phyloP scores from a whole-genome alignment of 2,888 invertebrate genomes.

The Eremobia ochroleuca region DNA sequence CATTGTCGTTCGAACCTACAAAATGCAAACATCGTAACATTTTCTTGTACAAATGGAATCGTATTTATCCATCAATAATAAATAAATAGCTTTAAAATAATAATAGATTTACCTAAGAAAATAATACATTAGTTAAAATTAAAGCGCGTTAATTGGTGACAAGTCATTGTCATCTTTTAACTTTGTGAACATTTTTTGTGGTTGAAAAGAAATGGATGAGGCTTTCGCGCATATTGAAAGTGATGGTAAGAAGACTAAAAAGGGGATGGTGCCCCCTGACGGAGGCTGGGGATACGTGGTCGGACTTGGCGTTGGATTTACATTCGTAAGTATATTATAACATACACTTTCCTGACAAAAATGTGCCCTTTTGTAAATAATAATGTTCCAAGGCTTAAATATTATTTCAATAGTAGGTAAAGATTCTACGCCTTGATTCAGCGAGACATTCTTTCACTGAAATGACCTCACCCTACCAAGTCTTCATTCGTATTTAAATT shows the following conservation, averaged over 20 bases:
- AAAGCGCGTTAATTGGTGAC: background rate
- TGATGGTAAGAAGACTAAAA: slow-evolving; percentile 67
- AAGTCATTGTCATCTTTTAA: background rate
- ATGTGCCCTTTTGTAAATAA: background rate
- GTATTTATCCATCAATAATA: slow-evolving; percentile 5
- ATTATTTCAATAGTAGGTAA: background rate
- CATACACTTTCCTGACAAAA: background rate
- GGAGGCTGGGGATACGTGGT: slow-evolving; percentile 96
- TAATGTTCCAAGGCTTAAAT: too few species aligned
- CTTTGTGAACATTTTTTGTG: slow-evolving; percentile 30
- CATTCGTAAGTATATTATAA: slow-evolving; percentile 92
- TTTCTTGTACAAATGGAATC: slow-evolving; percentile 21
- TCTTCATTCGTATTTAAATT: slow-evolving; percentile 43
- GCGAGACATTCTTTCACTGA: slow-evolving; percentile 22
- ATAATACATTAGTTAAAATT: slow-evolving; percentile 1
- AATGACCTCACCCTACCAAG: slow-evolving; percentile 23
- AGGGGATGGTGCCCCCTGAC: slow-evolving; percentile 91
- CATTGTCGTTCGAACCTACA: slow-evolving; percentile 37
- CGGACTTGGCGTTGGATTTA: slow-evolving; percentile 93
- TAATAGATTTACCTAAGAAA: background rate
- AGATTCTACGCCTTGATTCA: background rate
- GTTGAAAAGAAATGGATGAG: slow-evolving; percentile 82
- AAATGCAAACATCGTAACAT: slow-evolving; percentile 51
- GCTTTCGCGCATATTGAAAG: slow-evolving; percentile 86
- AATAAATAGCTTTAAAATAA: slow-evolving; percentile 9